Base-by-base conservation (phyloP, 2,888 invertebrate genomes). In the Choreutis nemorana region DNA sequence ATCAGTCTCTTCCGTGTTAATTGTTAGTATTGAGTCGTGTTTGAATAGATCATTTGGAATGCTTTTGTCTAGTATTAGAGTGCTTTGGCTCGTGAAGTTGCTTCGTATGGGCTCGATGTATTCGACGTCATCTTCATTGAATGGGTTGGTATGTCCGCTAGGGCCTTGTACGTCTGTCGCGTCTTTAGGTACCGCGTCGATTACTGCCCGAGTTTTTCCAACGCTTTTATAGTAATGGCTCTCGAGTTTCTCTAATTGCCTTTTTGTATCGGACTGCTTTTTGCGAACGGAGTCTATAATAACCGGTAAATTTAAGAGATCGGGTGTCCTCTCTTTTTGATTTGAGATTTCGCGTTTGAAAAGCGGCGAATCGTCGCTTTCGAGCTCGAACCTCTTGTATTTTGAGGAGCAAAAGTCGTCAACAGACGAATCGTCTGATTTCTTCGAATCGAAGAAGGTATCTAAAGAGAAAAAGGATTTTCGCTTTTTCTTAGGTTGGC, bases 381-480 rank as follows among this genome's bases (percentile, higher is more conserved):
- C 80, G 8, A 79, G 47, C 36, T 81, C 79, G 34, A 81, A 80
- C 10, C 79, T 62, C 38, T 79, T 78, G 41, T 81, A 81, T 51
- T 80, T 80, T 1, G 80, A 81, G 1, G 80, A 80, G 36, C 73
- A 75, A 33, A 72, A 80, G 40, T 81, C 80, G 35, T 81, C 80
- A 33, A 75, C 54, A 0, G 80, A 79, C 10, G 80, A 79, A 2
- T 73, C 67, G 34, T 79, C 80, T 26, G 80, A 80, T 39, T 70
- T 71, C 50, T 79, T 75, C 0, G 68, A 59, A 41, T 80, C 79
- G 29, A 81, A 78, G 43, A 81, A 79, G 4, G 78, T 77, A 32
- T 81, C 80, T n/a, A 81, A 42, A 1, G 80, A 79, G 39, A 81
- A 80, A 41, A 81, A 79, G 1, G 79, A 79, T 42, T 75, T 79